Conservation (phyloP, 2,113 vertebrate species). For the Maccullochella peelii region DNA sequence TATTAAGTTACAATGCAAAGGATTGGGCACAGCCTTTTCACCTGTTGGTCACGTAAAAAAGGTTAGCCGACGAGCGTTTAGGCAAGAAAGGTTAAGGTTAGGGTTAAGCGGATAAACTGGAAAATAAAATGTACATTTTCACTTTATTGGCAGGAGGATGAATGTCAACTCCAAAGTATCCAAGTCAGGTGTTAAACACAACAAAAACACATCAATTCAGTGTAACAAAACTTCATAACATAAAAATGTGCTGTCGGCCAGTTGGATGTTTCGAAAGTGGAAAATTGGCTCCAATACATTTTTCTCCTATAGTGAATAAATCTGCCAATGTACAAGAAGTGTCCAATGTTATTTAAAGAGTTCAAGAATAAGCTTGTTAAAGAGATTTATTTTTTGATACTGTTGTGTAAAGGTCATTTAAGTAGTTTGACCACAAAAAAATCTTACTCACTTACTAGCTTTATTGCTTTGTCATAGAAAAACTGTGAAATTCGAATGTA, state of each 20-base stretch:
- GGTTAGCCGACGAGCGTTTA: background rate
- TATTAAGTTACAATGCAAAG: background rate
- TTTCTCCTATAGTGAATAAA: background rate
- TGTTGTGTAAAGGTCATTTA: background rate
- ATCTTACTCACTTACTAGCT: background rate
- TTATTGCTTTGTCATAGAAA: background rate
- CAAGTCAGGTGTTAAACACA: background rate
- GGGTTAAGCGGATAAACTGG: background rate
- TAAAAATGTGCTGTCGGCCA: conserved; percentile 37
- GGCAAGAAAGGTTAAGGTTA: background rate
- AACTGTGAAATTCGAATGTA: background rate
- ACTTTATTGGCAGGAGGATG: background rate
- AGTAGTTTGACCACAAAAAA: background rate
- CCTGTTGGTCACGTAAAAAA: background rate
- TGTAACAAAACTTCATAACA: conserved; percentile 35
- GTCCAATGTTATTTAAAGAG: background rate
- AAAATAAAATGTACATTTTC: background rate
- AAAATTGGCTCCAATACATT: background rate
- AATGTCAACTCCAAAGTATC: background rate
- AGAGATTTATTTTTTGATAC: background rate
- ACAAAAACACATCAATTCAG: background rate
- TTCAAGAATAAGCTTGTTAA: background rate
- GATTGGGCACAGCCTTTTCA: background rate
- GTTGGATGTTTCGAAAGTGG: background rate
- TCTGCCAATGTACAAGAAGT: background rate